A percentile compares a stretch with the other conserved stretches of the same genome.
These are phyloP conservation scores for Isaurus tuberculatus DNA, from an alignment of 92 coral and sea anemone genomes.

Conservation along the genomic window DNA sequence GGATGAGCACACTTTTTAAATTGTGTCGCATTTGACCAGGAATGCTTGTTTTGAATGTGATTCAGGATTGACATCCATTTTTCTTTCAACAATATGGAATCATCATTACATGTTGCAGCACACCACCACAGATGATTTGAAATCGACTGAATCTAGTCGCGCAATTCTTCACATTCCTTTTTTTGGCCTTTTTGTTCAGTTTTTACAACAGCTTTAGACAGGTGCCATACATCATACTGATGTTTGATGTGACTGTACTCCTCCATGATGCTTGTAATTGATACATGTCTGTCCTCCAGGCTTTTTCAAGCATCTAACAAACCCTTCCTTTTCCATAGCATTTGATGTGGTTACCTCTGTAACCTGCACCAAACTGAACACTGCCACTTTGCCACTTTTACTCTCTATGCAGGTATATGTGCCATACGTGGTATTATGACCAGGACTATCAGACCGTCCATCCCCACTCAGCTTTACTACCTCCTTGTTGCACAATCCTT, in stretches of 20 bases:
- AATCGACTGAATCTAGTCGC: conserved; percentile 48
- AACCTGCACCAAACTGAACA: conserved; percentile 23
- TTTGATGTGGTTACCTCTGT: conserved; percentile 32
- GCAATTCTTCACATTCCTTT: conserved; percentile 40
- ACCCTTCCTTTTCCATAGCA: conserved; percentile 52
- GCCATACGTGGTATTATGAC: conserved; percentile 19
- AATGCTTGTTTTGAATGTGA: conserved; percentile 49
- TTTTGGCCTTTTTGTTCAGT: conserved; percentile 26
- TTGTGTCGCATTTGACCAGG: conserved; percentile 30
- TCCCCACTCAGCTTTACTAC: background rate
- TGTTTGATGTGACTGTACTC: conserved; percentile 48
- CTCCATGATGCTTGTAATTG: conserved; percentile 54
- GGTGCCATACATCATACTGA: conserved; percentile 53
- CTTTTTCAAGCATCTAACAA: conserved; percentile 51
- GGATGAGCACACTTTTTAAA: conserved; percentile 24
- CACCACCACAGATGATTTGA: conserved; percentile 75
- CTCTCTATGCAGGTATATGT: conserved; percentile 1
- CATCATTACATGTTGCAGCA: conserved; percentile 54
- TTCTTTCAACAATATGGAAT: conserved; percentile 18
- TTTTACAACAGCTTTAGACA: conserved; percentile 33
- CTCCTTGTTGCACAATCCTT: background rate
- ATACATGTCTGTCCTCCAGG: conserved; percentile 47
- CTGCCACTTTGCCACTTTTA: conserved; percentile 1
- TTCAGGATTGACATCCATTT: conserved; percentile 48
- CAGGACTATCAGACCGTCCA: conserved; percentile 10